phyloP scores from a whole-genome alignment of 2,113 vertebrate species.

The Sula dactylatra region DNA sequence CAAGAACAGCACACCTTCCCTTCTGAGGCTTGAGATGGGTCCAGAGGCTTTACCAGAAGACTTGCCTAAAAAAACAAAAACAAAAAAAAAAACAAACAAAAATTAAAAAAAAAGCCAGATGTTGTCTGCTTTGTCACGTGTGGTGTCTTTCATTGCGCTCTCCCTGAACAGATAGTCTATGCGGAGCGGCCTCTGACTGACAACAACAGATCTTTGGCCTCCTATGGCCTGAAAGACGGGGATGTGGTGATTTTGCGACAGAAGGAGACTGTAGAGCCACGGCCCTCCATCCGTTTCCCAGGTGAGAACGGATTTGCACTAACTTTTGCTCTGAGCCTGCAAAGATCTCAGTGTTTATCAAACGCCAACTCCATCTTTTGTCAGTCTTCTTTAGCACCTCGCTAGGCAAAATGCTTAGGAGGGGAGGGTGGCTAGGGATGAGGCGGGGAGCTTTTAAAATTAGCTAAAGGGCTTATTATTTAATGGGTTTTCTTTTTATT shows the following conservation, averaged over 20 bases:
- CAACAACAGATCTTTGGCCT: conserved; percentile 88
- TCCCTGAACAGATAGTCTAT: conserved; percentile 83
- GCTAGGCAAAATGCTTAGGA: neutral
- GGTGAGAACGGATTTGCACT: conserved; percentile 63
- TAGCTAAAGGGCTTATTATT: neutral
- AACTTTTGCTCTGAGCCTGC: neutral
- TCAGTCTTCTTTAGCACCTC: neutral
- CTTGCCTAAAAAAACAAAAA: too few species aligned
- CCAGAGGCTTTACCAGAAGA: neutral
- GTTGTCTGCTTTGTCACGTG: neutral
- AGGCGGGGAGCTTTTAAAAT: neutral
- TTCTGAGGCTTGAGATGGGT: neutral
- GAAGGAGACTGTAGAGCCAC: conserved; percentile 78
- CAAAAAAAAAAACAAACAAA: too few species aligned
- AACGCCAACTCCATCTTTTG: neutral
- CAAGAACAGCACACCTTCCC: neutral
- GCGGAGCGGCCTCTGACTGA: conserved; percentile 90
- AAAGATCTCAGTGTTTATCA: accelerated
- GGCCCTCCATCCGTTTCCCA: conserved; percentile 77
- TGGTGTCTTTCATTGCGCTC: neutral
- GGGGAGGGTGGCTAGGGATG: neutral
- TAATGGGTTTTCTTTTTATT: neutral
- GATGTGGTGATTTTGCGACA: conserved; percentile 94
- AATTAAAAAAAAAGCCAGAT: too few species aligned
- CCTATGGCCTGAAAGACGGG: conserved; percentile 95